Evolutionary conservation across 1,140 invertebrate genomes (phyloP).

Genomic region (Dinoponera quadriceps): DNA sequence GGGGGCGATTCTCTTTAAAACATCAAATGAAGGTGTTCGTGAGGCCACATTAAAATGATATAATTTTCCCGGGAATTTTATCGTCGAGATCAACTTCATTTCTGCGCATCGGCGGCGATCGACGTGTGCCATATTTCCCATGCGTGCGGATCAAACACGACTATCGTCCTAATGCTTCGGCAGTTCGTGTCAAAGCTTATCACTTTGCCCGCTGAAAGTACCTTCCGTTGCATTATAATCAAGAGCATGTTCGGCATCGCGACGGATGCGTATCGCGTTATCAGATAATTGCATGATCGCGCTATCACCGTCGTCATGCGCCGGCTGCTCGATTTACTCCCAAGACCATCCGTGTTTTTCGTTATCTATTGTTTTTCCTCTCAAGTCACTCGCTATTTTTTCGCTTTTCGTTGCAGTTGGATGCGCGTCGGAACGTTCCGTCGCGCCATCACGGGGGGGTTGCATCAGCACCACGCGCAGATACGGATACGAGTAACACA

Average conservation of each 20-base stretch:
- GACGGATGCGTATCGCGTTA: constrained; percentile 18
- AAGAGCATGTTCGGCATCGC: not conserved
- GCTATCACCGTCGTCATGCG: not conserved
- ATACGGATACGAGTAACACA: constrained; percentile 64
- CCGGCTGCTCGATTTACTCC: not conserved
- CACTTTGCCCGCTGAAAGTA: not conserved
- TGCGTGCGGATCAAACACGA: no score
- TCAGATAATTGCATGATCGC: constrained; percentile 37
- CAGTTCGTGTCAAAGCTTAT: no score
- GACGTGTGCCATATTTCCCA: no score
- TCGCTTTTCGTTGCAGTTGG: not conserved
- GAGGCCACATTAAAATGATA: no score
- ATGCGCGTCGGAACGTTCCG: constrained; percentile 29
- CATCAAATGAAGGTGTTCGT: no score
- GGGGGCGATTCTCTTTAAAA: no score
- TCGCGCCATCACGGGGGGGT: constrained; percentile 67
- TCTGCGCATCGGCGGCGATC: no score
- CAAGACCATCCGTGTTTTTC: not conserved
- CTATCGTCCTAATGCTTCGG: no score
- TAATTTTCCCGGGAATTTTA: no score
- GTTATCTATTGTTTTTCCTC: not conserved
- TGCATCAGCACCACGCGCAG: constrained; percentile 63
- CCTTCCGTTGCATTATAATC: not conserved
- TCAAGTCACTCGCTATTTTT: not conserved
- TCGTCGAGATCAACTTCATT: no score